Base-by-base conservation (phyloP, 2,113 vertebrate genomes). In the Acanthisitta chloris region DNA sequence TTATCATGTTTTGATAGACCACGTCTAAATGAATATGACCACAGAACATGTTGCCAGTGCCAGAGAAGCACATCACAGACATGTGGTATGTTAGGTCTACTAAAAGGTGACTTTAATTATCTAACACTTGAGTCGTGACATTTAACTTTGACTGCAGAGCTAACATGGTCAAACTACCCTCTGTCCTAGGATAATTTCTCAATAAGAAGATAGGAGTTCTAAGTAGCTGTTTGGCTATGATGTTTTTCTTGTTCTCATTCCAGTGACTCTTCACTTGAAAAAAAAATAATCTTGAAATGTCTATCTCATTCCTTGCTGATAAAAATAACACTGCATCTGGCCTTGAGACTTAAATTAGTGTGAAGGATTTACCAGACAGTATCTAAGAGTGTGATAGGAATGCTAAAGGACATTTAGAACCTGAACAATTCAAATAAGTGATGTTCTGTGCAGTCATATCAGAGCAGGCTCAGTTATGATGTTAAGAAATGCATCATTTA, bases 1-100 rank as follows among this genome's bases (percentile, higher is more conserved):
- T 95, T 99, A 89, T 98, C 98, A 2, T 99, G 98, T 80, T 97
- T 99, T 81, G 99, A 99, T 92, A 98, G 98, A 59, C 97, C 98
- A 49, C 98, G 69, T 83, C 97, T 98, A 21, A 97, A 96, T 13
- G 97, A 98, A 19, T 98, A 98, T 12, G 92, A 98, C 14, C 98
- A 97, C 81, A 98, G 97, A 71, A 91, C 98, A 1, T 99, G 98
- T 79, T 99, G 99, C 92, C 98, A 98, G 82, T 99, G 99, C 94
- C 98, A 98, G 87, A 98, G 96, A 65, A 98, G 97, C 55, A 90
- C 98, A 1, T 97, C 97, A 66, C 99, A 98, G 92, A 97, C 97
- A 43, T 99, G 98, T 38, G 99, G 99, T 99, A 98, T 85, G 98
- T 97, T 70, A 36, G 52, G 42, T 46, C 18, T 26, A 5, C 25